phyloP scores from a whole-genome alignment of 1,140 invertebrate species.

The Procambarus clarkii region DNA sequence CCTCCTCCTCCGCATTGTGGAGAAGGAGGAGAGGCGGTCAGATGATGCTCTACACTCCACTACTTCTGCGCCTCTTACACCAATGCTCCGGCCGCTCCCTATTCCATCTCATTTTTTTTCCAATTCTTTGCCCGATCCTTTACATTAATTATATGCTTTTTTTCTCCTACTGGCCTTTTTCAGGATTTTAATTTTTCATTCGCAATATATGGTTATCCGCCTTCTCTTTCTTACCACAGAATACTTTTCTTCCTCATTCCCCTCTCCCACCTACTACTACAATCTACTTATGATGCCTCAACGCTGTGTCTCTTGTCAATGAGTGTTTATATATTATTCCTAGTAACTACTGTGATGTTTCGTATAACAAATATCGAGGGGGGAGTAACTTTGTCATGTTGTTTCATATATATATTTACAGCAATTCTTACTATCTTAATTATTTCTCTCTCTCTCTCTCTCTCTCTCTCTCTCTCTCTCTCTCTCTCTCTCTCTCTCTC shows the following conservation, averaged over 20 bases:
- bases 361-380: no score
- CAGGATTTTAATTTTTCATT: no score
- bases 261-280: background rate
- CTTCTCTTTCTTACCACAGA: no score
- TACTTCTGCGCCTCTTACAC: background rate
- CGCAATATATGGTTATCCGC: no score
- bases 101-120: background rate
- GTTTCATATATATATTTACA: background rate
- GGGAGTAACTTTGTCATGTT: background rate
- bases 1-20: constrained; percentile 38
- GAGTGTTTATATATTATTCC: background rate
- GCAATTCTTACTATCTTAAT: background rate
- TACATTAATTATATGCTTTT: no score
- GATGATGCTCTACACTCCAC: background rate
- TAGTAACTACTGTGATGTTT: background rate
- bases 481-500: background rate
- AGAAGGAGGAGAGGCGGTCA: background rate
- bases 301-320: background rate
- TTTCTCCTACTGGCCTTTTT: no score
- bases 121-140: no score
- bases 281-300: background rate
- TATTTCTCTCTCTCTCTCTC: background rate
- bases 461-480: no score
- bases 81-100: background rate
- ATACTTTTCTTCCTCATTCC: no score